Conservation (phyloP, 2,113 vertebrate genomes). For the Micronycteris hirsuta region DNA sequence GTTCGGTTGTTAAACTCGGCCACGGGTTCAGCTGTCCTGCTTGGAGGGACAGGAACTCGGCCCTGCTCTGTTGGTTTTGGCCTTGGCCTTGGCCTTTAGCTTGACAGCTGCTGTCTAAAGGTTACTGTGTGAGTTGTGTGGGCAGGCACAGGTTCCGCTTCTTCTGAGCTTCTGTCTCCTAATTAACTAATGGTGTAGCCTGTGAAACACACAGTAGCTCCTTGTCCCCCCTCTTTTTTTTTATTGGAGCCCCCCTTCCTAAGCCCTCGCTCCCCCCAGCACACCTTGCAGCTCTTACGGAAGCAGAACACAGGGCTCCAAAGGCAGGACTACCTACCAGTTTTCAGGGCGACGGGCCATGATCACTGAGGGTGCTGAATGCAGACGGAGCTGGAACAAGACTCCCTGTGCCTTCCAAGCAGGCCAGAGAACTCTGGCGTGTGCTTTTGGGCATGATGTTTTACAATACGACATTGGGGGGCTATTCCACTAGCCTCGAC, state of each 20-base stretch:
- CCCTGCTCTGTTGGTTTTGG: conserved; percentile 42
- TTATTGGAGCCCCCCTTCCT: background rate
- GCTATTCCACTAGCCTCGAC: background rate
- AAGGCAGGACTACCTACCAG: background rate
- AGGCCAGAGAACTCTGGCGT: background rate
- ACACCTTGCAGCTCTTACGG: background rate
- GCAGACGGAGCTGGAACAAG: background rate
- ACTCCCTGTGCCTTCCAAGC: background rate
- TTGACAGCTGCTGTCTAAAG: conserved; percentile 54
- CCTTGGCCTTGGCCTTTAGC: conserved; percentile 24
- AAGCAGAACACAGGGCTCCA: background rate
- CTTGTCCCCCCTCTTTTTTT: background rate
- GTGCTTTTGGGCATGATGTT: background rate
- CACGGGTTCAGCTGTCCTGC: conserved; percentile 28
- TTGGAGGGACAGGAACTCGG: conserved; percentile 39
- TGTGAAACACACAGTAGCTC: background rate
- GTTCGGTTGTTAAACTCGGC: background rate
- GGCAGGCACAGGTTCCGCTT: background rate
- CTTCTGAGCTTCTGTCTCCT: background rate
- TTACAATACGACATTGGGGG: background rate
- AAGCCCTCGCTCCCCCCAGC: background rate
- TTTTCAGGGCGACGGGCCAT: background rate
- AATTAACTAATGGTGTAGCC: background rate
- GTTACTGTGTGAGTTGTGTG: conserved; percentile 23
- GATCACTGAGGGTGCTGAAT: background rate